Evolutionary conservation across 2,888 invertebrate species (phyloP), one percentile per base, ranked within the genome.

Genomic region (Isoperla grammatica): DNA sequence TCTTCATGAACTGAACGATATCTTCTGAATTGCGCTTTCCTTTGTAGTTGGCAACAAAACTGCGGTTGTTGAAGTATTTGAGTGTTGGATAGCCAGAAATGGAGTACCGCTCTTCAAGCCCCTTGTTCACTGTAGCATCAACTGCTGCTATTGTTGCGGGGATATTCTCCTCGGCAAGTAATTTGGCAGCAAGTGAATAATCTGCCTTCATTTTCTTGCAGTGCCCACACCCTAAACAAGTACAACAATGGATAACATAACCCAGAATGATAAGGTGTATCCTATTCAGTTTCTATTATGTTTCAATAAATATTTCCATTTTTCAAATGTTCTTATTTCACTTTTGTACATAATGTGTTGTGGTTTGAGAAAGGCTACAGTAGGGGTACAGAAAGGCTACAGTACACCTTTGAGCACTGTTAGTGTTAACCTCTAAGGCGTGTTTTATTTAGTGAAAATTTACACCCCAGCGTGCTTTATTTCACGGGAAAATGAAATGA

Each of bases 161-260:
- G 6, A 73, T 69, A 0, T 76, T 75, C 11, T 77, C 77, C 0
- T 69, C 67, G 49, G 76, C 76, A 11, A 84, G 62, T 2, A 74
- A 69, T 1, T 78, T 75, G 1, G 85, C 83, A 0, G 82, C 76
- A 35, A 75, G 73, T 60, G 81, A 81, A 72, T 81, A 87, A 6
- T 81, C 81, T 2, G 87, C 85, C 70, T 88, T 88, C 71, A 83
- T 80, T 13, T 78, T 74, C 56, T 82, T 80, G 69, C 89, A 89
- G 68, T 87, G 85, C 0, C 82, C 81, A 70, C 89, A 89, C 87
- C 87, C 87, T 87, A 72, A 17, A n/a, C n/a, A n/a, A n/a, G n/a
- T n/a, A n/a, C n/a, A n/a, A n/a, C n/a, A 69, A 69, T 29, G 4
- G 8, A 29, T 29, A 29, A 29, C 29, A 29, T 29, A 64, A 58